A percentile compares a stretch with the other conserved stretches of the same genome.
Evolutionary conservation across 2,888 invertebrate genomes (phyloP).

Genomic region (Volucella bombylans): DNA sequence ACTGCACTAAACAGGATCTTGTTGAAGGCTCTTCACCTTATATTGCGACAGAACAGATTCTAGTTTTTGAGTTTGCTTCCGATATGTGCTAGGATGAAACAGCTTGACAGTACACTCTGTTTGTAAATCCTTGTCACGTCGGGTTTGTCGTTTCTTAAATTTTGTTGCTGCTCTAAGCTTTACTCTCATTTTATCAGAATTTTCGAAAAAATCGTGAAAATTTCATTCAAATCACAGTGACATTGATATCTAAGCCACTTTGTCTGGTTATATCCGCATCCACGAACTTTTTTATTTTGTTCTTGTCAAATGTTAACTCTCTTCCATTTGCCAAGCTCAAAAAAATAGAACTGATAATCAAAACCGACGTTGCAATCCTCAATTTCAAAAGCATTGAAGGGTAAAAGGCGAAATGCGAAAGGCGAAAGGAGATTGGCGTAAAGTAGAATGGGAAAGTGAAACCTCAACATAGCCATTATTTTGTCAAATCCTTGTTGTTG

Average conservation of each 20-base stretch:
- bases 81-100: too few species aligned
- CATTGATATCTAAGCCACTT: slow-evolving; percentile 46
- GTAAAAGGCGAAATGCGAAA: neutral
- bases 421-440: neutral
- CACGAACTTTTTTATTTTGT: neutral
- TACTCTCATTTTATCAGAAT: too few species aligned
- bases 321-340: slow-evolving; percentile 34
- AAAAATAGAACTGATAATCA: slow-evolving; percentile 42
- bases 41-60: too few species aligned
- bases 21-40: too few species aligned
- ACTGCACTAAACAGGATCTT: too few species aligned
- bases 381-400: slow-evolving; percentile 23
- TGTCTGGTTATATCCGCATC: slow-evolving; percentile 30
- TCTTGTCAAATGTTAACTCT: neutral
- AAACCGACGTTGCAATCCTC: slow-evolving; percentile 42
- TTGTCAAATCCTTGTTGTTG: slow-evolving; percentile 48
- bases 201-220: neutral
- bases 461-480: slow-evolving; percentile 52
- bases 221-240: neutral
- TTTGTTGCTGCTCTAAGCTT: too few species aligned
- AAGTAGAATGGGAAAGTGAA: neutral
- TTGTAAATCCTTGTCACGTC: too few species aligned
- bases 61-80: too few species aligned
- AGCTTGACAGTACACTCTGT: too few species aligned
- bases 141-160: too few species aligned